Percentiles rank a stretch among this genome's conserved stretches.
Conservation (phyloP, 2,797 vertebrate species). For the Oreortyx pictus region DNA sequence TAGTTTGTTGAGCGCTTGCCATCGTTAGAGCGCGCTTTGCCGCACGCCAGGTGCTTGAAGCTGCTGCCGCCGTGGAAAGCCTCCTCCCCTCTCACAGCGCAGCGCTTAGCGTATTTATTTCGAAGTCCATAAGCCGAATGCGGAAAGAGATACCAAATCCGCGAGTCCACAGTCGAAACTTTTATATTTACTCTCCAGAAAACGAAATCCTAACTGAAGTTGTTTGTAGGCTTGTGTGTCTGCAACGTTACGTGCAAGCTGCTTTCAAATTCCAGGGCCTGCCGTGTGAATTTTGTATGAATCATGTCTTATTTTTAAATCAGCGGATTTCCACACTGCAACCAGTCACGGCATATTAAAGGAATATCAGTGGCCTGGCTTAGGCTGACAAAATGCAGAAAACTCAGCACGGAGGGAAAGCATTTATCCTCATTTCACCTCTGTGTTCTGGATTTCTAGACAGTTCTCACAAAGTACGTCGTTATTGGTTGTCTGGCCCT, state of each 20-base stretch:
- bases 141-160: background rate
- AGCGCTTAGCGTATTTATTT: background rate
- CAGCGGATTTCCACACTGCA: slow-evolving; percentile 10
- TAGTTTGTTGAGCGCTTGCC: background rate
- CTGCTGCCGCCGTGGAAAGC: background rate
- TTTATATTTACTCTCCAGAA: background rate
- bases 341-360: slow-evolving; percentile 35
- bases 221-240: background rate
- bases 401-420: slow-evolving; percentile 16
- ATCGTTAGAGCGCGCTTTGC: background rate
- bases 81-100: background rate
- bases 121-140: background rate
- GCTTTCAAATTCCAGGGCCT: background rate
- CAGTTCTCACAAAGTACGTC: slow-evolving; percentile 16
- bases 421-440: slow-evolving; percentile 68
- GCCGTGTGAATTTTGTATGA: background rate
- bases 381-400: slow-evolving; percentile 39
- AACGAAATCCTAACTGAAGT: background rate
- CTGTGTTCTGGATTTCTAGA: background rate
- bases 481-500: slow-evolving; percentile 50
- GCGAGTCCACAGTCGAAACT: background rate
- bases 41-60: background rate
- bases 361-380: background rate
- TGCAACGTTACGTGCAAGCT: background rate
- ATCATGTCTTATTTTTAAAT: slow-evolving; percentile 1